Evolutionary conservation across 1,140 invertebrate genomes (phyloP).

Genomic region (Lordiphosa clarofinis): DNA sequence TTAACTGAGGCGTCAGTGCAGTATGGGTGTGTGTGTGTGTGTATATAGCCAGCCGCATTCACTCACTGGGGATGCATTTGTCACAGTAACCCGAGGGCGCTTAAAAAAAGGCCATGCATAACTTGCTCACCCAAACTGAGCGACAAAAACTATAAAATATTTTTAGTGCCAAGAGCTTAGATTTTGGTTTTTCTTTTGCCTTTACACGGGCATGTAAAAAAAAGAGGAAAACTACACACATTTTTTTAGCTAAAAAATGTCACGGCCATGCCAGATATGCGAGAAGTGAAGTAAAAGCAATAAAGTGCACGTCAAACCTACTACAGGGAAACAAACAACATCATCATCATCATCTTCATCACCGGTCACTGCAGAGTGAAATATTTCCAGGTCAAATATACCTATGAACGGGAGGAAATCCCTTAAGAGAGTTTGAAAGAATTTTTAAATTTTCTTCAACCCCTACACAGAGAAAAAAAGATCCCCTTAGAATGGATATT

Average conservation of each 20-base stretch:
- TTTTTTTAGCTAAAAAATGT: constrained; percentile 21
- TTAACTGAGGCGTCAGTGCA: constrained; percentile 1
- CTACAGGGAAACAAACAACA: constrained; percentile 25
- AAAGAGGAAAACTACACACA: constrained; percentile 8
- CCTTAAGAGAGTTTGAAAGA: too few relatives aligned
- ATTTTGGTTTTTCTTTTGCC: constrained; percentile 16
- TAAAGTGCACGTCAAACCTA: constrained; percentile 62
- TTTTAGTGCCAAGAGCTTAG: constrained; percentile 46
- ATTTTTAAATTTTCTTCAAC: too few relatives aligned
- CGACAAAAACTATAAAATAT: constrained; percentile 52
- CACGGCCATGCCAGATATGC: constrained; percentile 31
- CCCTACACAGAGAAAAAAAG: too few relatives aligned
- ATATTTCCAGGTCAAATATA: too few relatives aligned
- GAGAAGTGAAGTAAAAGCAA: constrained; percentile 59
- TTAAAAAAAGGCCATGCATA: constrained; percentile 56
- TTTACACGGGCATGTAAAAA: constrained; percentile 6
- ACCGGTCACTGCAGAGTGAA: too few relatives aligned
- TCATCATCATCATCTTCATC: constrained; percentile 23
- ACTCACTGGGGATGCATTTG: constrained; percentile 63
- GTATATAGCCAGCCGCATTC: constrained; percentile 14
- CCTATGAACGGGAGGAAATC: too few relatives aligned
- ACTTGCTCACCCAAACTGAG: constrained; percentile 56
- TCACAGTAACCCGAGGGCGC: constrained; percentile 45
- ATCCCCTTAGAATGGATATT: too few relatives aligned
- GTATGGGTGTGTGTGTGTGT: not conserved